Conservation (phyloP, 2,888 invertebrate species). For the Scaptomyza polygonia region DNA sequence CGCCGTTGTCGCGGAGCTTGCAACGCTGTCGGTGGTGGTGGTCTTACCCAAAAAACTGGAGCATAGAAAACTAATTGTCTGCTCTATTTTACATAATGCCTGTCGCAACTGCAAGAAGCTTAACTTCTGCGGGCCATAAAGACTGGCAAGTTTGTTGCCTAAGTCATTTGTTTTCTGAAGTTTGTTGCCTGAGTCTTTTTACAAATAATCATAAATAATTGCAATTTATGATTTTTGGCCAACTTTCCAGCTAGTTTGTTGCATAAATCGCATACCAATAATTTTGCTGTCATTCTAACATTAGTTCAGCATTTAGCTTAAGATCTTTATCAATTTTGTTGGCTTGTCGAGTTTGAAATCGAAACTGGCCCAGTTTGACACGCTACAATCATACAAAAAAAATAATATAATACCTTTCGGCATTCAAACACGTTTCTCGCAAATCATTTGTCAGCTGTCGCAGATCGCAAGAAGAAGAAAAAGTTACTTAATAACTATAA, state of each 20-base stretch:
- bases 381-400: not conserved
- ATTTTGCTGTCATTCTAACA: constrained; percentile 2
- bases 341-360: constrained; percentile 32
- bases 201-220: constrained; percentile 2
- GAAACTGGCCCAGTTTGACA: constrained; percentile 42
- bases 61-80: constrained; percentile 83
- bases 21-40: constrained; percentile 12
- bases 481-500: constrained; percentile 71
- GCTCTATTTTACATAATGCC: constrained; percentile 82
- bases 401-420: constrained; percentile 23
- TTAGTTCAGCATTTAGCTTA: not conserved
- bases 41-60: constrained; percentile 68
- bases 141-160: constrained; percentile 65
- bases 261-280: constrained; percentile 8
- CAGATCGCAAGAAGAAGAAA: constrained; percentile 29
- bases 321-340: constrained; percentile 15
- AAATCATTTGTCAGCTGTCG: constrained; percentile 36
- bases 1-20: constrained; percentile 16
- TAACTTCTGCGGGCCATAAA: constrained; percentile 32
- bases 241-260: constrained; percentile 5
- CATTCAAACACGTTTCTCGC: constrained; percentile 41
- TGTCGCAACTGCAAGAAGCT: constrained; percentile 10
- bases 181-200: constrained; percentile 39
- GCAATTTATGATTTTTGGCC: not conserved
- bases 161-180: constrained; percentile 66